Percentiles rank a stretch among this genome's conserved stretches.
Evolutionary conservation across 2,888 invertebrate species (phyloP).

Genomic region (Entomobrya multifasciata): DNA sequence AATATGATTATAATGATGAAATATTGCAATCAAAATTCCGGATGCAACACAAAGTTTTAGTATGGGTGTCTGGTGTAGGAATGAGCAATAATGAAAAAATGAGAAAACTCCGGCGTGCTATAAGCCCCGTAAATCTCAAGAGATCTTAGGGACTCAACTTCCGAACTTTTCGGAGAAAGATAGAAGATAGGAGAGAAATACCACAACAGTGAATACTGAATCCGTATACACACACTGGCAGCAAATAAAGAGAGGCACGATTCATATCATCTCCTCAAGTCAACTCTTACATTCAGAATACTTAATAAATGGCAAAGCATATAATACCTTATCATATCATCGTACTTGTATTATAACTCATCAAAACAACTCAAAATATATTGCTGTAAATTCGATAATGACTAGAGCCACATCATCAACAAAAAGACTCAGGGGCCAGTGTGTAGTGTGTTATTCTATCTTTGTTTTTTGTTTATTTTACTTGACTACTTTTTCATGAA

Average conservation of each 20-base stretch:
- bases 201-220: too few species aligned
- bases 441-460: too few species aligned
- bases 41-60: conserved; percentile 9
- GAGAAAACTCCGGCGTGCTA: conserved; percentile 30
- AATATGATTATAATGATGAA: conserved; percentile 28
- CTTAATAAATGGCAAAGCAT: too few species aligned
- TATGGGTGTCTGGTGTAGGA: conserved; percentile 7
- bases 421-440: not conserved
- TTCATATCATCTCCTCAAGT: too few species aligned
- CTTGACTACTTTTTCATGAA: too few species aligned
- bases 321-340: not conserved
- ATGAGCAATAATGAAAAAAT: conserved; percentile 33
- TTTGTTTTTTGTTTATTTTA: too few species aligned
- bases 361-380: too few species aligned
- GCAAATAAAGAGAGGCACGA: too few species aligned
- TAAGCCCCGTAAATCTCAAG: conserved; percentile 46
- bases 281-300: too few species aligned
- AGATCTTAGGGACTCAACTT: conserved; percentile 29
- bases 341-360: not conserved
- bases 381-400: conserved; percentile 15
- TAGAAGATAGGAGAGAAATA: too few species aligned
- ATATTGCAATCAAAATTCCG: conserved; percentile 38
- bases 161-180: not conserved
- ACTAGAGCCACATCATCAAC: not conserved
- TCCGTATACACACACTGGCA: too few species aligned